Base-by-base conservation (phyloP, 2,797 vertebrate species). In the Bothrops alternatus region DNA sequence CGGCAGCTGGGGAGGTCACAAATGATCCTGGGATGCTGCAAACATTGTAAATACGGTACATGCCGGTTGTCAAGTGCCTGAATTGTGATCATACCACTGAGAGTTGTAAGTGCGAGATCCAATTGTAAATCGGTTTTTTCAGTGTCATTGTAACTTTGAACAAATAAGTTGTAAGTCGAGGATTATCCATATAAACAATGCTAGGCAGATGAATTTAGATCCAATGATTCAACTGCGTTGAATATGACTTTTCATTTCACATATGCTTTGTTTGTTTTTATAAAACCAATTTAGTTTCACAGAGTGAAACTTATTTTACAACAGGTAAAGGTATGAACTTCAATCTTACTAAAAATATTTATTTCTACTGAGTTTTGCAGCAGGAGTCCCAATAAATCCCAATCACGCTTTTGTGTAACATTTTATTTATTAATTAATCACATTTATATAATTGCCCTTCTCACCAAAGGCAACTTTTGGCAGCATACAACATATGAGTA, bases 321-420 rank as follows among this genome's bases (percentile, higher is more conserved):
- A 91, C 18, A 11, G 6, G n/a, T 50, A 5, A 26, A 18, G 25
- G 10, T 89, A n/a, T 53, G 37, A 16, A 82, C 20, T 37, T 7
- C 42, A 91, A 4, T 61, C 5, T 16, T 55, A 55, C 16, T 82
- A 60, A 69, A 61, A 61, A 61, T 16, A 88, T 50, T 8, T 13
- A 11, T 65, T 92, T 69, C 16, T 63, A 37, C 28, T 28, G 50
- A 88, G 18, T 32, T 85, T 91, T 6, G 25, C 26, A 90, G 28
- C 0, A 42, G 4, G 3, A 55, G 1, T 55, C 1, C 6, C 57
- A 10, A 73, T 1, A 92, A 18, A 94, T 18, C 57, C 1, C 0
- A 56, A 25, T 11, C n/a, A 61, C 87, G 25, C 6, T 57, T 50
- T 16, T 14, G 91, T 1, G 0, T 0, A 91, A 37, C 7, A 78